phyloP scores from a whole-genome alignment of 2,113 vertebrate species.

The Carassius gibelio region DNA sequence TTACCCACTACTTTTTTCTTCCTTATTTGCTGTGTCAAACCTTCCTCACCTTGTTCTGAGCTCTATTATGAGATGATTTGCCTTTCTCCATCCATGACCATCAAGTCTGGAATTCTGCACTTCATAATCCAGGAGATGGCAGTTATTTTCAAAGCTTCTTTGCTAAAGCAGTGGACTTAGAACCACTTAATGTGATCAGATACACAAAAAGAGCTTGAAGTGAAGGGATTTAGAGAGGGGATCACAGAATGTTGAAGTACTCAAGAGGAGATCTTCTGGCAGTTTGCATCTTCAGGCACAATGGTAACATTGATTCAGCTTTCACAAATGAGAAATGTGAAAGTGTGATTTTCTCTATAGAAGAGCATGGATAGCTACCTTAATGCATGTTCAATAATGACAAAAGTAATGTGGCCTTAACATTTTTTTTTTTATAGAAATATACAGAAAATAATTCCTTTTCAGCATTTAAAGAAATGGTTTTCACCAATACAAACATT shows the following conservation, averaged over 20 bases:
- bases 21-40: background rate
- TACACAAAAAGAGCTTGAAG: conserved; percentile 30
- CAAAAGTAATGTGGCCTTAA: background rate
- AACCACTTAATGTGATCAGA: conserved; percentile 26
- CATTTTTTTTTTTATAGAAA: background rate
- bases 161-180: conserved; percentile 31
- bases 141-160: conserved; percentile 32
- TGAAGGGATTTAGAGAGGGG: conserved; percentile 25
- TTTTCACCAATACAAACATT: background rate
- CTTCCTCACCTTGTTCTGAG: conserved; percentile 2
- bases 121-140: conserved; percentile 21
- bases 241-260: conserved; percentile 19
- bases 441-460: background rate
- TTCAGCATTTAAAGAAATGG: background rate
- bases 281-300: conserved; percentile 13
- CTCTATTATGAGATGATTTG: background rate
- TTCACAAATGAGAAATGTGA: conserved; percentile 32
- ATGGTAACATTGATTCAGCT: conserved; percentile 28
- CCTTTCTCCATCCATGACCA: conserved; percentile 17
- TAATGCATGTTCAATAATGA: background rate
- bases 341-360: background rate
- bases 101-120: conserved; percentile 46
- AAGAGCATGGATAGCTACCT: background rate
- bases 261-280: conserved; percentile 26
- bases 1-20: background rate